A percentile compares a stretch with the other conserved stretches of the same genome.
Evolutionary conservation across 1,140 invertebrate species (phyloP).

Genomic region (Acromyrmex charruanus): DNA sequence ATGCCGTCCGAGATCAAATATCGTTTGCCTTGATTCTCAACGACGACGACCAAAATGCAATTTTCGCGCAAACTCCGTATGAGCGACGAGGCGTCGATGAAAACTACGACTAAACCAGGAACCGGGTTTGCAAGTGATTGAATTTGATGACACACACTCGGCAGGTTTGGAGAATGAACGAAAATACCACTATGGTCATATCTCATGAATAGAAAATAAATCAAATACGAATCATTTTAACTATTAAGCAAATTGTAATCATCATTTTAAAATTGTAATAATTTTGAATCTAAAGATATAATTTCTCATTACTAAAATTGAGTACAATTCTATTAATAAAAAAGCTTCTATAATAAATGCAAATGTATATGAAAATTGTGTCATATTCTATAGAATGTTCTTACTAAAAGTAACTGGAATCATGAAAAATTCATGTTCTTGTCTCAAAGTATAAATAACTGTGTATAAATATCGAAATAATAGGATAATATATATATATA

Average conservation of each 20-base stretch:
- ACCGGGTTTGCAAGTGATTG: slow-evolving; percentile 34
- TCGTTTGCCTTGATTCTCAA: slow-evolving; percentile 71
- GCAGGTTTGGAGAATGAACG: background rate
- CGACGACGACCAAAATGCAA: slow-evolving; percentile 66
- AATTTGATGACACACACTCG: slow-evolving; percentile 41
- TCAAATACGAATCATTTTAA: background rate
- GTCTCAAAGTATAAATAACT: background rate
- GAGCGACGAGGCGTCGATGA: slow-evolving; percentile 45
- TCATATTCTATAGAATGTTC: background rate
- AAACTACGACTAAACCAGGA: slow-evolving; percentile 43
- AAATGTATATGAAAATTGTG: background rate
- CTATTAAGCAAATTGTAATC: background rate
- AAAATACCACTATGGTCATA: slow-evolving; percentile 12
- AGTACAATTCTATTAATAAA: background rate
- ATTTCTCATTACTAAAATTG: background rate
- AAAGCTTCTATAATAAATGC: background rate
- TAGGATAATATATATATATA: background rate
- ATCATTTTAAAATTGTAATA: background rate
- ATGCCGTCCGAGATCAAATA: slow-evolving; percentile 65
- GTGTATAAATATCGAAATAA: background rate
- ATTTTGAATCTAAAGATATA: background rate
- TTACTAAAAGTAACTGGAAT: background rate
- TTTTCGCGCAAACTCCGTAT: slow-evolving; percentile 68
- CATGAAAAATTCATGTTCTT: background rate
- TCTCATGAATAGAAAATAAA: slow-evolving; percentile 13